A percentile compares a stretch with the other conserved stretches of the same genome.
Conservation (phyloP, 2,888 invertebrate species). For the Beris chalybata region DNA sequence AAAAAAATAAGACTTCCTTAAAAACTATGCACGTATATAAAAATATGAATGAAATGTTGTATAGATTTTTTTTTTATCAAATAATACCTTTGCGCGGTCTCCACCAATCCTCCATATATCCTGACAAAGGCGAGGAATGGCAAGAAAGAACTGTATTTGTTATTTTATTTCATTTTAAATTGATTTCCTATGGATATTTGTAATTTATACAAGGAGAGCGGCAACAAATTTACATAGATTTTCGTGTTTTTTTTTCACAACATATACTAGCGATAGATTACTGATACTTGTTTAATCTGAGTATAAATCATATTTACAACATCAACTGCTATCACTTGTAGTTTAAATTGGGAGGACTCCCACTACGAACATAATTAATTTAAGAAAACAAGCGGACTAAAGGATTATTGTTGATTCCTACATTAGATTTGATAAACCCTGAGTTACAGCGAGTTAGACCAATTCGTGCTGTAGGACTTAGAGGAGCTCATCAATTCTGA, state of each 20-base stretch:
- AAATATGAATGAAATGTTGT: background rate
- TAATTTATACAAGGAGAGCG: background rate
- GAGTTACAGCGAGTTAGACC: too few relatives aligned
- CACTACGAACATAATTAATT: too few relatives aligned
- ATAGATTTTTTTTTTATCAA: constrained; percentile 1
- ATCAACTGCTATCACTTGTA: constrained; percentile 38
- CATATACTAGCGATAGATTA: background rate
- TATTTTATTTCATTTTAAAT: constrained; percentile 56
- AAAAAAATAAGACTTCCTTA: constrained; percentile 8
- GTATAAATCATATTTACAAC: constrained; percentile 57
- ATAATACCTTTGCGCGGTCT: constrained; percentile 91
- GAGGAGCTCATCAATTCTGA: too few relatives aligned
- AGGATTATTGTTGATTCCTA: too few relatives aligned
- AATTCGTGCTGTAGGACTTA: too few relatives aligned
- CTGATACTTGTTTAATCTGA: too few relatives aligned
- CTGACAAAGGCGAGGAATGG: constrained; percentile 91
- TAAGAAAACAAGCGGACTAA: too few relatives aligned
- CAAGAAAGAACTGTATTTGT: constrained; percentile 64
- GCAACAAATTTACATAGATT: background rate
- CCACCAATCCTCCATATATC: constrained; percentile 98
- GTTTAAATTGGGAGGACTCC: too few relatives aligned
- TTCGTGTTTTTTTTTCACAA: background rate
- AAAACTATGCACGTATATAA: background rate
- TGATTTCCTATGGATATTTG: constrained; percentile 18
- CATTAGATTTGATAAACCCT: too few relatives aligned